Percentiles rank a stretch among this genome's conserved stretches.
phyloP scores from a whole-genome alignment of 2,113 vertebrate species.

The Carassius gibelio region DNA sequence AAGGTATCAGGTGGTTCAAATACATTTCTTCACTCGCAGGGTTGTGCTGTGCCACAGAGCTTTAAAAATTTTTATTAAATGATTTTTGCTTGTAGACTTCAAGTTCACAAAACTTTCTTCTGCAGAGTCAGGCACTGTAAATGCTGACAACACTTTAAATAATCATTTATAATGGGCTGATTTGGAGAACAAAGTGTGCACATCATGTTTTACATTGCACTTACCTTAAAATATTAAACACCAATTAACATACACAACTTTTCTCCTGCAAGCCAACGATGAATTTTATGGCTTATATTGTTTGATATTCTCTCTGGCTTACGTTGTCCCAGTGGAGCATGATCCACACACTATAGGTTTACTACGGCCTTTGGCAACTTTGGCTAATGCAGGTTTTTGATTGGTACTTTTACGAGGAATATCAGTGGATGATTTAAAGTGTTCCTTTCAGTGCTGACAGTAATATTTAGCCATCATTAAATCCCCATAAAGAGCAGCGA shows the following conservation, averaged over 20 bases:
- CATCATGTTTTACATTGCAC: neutral
- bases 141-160: slow-evolving; percentile 15
- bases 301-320: neutral
- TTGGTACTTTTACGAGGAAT: slow-evolving; percentile 22
- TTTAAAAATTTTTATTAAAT: neutral
- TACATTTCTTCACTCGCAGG: slow-evolving; percentile 11
- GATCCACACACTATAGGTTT: neutral
- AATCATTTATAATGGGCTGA: slow-evolving; percentile 8
- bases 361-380: neutral
- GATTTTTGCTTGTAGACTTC: neutral
- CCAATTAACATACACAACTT: slow-evolving; percentile 27
- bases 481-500: slow-evolving; percentile 23
- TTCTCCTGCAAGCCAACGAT: neutral
- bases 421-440: slow-evolving; percentile 41
- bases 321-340: neutral
- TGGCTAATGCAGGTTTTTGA: neutral
- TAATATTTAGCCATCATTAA: slow-evolving; percentile 49
- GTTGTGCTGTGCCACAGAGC: slow-evolving; percentile 12
- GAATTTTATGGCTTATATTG: neutral
- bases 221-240: slow-evolving; percentile 38
- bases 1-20: neutral
- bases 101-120: slow-evolving; percentile 9
- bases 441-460: slow-evolving; percentile 40
- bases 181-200: neutral
- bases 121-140: slow-evolving; percentile 29